Conservation (phyloP, 2,888 invertebrate genomes). For the Caenorhabditis sp. region DNA sequence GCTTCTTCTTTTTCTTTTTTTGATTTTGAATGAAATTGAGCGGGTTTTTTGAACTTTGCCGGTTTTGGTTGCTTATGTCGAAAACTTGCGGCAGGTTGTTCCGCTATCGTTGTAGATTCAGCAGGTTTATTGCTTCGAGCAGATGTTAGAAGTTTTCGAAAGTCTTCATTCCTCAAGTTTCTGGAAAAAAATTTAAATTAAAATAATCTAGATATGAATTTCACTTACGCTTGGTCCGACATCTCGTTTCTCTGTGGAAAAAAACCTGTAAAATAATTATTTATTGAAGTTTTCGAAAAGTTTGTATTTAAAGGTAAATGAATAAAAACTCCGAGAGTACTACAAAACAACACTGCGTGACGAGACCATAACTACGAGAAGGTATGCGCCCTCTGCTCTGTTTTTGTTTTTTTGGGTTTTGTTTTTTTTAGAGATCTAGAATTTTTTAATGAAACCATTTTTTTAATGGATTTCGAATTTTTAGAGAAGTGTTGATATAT, state of each 20-base stretch:
- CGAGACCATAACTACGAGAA: too few relatives aligned
- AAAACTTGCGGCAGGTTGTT: constrained; percentile 27
- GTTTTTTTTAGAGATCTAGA: too few relatives aligned
- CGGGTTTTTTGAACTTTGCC: constrained; percentile 37
- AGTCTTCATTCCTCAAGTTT: constrained; percentile 64
- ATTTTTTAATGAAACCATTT: too few relatives aligned
- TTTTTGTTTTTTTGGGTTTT: too few relatives aligned
- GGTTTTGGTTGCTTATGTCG: constrained; percentile 41
- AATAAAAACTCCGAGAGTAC: too few relatives aligned
- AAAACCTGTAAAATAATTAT: background rate
- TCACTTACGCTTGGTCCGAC: background rate
- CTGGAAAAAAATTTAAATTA: constrained; percentile 14
- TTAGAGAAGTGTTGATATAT: too few relatives aligned
- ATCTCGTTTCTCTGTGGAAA: background rate
- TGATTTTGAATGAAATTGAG: background rate
- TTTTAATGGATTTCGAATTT: too few relatives aligned
- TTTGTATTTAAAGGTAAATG: background rate
- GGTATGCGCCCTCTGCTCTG: too few relatives aligned
- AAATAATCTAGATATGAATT: background rate
- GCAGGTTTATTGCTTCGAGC: constrained; percentile 41
- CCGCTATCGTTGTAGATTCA: constrained; percentile 13
- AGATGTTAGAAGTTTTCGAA: constrained; percentile 63
- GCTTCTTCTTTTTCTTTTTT: constrained; percentile 41
- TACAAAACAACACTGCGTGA: too few relatives aligned
- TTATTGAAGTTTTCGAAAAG: too few relatives aligned